Percentiles rank a stretch among this genome's conserved stretches.
Evolutionary conservation across 2,113 vertebrate genomes (phyloP).

Genomic region (Amazona vittata): DNA sequence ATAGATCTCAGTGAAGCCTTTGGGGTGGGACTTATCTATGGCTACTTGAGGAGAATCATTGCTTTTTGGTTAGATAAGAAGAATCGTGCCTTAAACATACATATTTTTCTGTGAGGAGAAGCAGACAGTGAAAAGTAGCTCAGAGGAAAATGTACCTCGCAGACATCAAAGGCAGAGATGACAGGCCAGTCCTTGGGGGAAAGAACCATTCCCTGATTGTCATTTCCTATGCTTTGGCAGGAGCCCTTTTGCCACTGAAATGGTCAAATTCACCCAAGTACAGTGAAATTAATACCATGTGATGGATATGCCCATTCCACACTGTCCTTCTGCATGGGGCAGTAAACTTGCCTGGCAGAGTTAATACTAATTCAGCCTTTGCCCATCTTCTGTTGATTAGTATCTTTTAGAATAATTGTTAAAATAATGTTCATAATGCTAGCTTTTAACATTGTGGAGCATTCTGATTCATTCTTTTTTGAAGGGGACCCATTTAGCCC

Average conservation of each 20-base stretch:
- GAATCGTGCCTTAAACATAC: background rate
- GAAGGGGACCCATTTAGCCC: background rate
- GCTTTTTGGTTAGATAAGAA: background rate
- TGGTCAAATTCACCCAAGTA: background rate
- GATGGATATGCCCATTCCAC: accelerated
- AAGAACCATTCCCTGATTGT: background rate
- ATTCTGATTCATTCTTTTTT: background rate
- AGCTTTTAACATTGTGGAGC: background rate
- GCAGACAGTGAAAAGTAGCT: background rate
- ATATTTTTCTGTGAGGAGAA: background rate
- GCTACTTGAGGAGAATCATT: background rate
- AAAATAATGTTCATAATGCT: background rate
- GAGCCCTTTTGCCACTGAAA: background rate
- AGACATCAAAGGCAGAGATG: background rate
- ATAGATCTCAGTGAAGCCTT: background rate
- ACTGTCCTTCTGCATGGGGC: background rate
- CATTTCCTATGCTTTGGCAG: background rate
- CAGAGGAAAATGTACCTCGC: background rate
- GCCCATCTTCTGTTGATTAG: background rate
- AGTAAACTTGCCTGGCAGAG: background rate
- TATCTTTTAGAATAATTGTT: background rate
- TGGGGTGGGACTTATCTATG: background rate
- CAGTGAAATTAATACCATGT: background rate
- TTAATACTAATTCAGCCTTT: accelerated
- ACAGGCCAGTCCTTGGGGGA: background rate